Conservation (phyloP, 64 coral and sea anemone species). For the Actinia equina region DNA sequence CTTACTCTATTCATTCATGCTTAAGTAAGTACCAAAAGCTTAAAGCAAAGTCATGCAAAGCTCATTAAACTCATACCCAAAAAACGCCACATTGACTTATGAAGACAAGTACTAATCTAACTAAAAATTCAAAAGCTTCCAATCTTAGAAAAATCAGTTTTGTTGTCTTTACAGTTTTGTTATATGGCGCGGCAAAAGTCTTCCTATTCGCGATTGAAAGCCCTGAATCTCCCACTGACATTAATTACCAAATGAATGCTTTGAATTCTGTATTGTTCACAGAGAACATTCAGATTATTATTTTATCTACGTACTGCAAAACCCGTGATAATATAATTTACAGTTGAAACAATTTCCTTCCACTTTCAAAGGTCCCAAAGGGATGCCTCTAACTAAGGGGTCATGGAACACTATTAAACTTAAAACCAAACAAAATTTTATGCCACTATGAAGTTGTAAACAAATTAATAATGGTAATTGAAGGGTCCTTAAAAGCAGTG, state of each 20-base stretch:
- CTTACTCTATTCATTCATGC: background rate
- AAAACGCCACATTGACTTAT: background rate
- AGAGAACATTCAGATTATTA: background rate
- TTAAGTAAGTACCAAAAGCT: background rate
- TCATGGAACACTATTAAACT: too few relatives aligned
- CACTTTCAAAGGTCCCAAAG: too few relatives aligned
- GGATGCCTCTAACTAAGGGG: too few relatives aligned
- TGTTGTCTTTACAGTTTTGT: background rate
- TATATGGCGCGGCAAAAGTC: background rate
- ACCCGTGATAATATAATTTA: too few relatives aligned
- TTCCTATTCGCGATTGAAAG: background rate
- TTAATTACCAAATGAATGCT: background rate
- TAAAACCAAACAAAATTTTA: too few relatives aligned
- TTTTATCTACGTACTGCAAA: background rate
- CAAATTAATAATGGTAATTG: too few relatives aligned
- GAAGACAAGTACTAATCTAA: background rate
- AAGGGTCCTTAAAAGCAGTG: too few relatives aligned
- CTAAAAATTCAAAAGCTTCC: background rate
- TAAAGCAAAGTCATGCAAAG: background rate
- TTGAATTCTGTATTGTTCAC: background rate
- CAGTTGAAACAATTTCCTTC: too few relatives aligned
- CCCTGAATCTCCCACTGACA: background rate
- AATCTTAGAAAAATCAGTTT: background rate
- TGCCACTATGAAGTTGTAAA: too few relatives aligned
- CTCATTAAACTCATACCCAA: background rate